These are phyloP conservation scores for Strix aluco DNA, from an alignment of 2,113 vertebrate genomes.

Conservation along the genomic window DNA sequence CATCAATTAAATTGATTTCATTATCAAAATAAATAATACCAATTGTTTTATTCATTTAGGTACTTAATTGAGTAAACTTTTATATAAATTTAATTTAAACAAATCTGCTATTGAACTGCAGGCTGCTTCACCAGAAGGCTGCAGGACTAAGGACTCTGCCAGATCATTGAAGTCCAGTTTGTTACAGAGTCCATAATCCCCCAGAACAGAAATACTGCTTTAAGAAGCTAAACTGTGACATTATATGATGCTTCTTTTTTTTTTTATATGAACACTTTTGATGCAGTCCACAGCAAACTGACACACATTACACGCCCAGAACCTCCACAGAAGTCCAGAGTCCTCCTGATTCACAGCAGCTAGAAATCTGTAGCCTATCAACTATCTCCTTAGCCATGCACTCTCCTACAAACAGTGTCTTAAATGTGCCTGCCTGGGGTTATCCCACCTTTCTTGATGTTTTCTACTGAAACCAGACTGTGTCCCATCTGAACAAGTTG, in stretches of 20 bases:
- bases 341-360: background rate
- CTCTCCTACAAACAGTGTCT: background rate
- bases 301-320: background rate
- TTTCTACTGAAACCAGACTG: background rate
- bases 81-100: constrained; percentile 62
- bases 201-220: background rate
- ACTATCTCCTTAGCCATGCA: background rate
- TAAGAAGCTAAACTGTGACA: background rate
- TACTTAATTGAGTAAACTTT: constrained; percentile 56
- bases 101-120: constrained; percentile 39
- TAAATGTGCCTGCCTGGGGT: background rate
- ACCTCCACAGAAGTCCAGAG: background rate
- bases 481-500: constrained; percentile 3
- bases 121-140: constrained; percentile 34
- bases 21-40: constrained; percentile 60
- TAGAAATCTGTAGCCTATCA: background rate
- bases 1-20: constrained; percentile 47
- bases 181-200: background rate
- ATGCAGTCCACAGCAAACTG: background rate
- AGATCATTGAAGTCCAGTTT: constrained; percentile 40
- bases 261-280: background rate
- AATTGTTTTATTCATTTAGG: constrained; percentile 61
- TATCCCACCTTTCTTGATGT: background rate
- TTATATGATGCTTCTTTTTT: background rate
- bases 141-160: constrained; percentile 18